Percentiles rank a stretch among this genome's conserved stretches.
These are phyloP conservation scores for Stigmatopora nigra DNA, from an alignment of 2,113 vertebrate genomes.

Conservation along the genomic window DNA sequence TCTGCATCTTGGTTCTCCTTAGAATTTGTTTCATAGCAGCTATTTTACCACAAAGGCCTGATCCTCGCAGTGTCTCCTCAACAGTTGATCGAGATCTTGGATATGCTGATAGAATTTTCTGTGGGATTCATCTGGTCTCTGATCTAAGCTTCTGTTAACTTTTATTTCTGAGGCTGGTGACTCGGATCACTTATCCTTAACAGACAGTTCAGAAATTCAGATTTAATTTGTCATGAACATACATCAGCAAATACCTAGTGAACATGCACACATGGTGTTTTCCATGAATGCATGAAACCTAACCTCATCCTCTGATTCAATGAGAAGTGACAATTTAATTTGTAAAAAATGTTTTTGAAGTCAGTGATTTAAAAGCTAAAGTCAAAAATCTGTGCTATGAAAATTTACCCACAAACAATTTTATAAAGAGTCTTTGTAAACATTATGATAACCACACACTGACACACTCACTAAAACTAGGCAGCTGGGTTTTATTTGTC, in stretches of 20 bases:
- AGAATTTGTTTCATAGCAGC: too few species aligned
- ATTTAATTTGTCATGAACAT: neutral
- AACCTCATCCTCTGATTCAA: neutral
- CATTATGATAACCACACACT: conserved; percentile 1
- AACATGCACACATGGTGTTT: neutral
- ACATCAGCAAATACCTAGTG: neutral
- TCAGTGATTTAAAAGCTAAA: neutral
- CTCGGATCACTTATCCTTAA: too few species aligned
- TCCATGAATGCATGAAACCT: neutral
- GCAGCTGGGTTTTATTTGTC: conserved; percentile 59
- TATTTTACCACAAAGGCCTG: too few species aligned
- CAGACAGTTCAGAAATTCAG: neutral
- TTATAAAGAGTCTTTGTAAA: neutral
- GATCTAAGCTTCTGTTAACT: too few species aligned
- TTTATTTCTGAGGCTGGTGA: too few species aligned
- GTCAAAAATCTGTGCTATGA: neutral
- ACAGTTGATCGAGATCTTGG: too few species aligned
- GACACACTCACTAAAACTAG: conserved; percentile 24
- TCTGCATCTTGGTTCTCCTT: too few species aligned
- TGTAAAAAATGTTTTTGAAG: neutral
- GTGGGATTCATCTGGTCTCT: too few species aligned
- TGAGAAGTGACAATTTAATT: neutral
- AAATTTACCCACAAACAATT: neutral
- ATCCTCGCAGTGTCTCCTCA: too few species aligned
- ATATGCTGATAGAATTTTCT: too few species aligned